Percentiles rank a stretch among this genome's conserved stretches.
phyloP scores from a whole-genome alignment of 2,797 vertebrate species.

The Microcaecilia unicolor region DNA sequence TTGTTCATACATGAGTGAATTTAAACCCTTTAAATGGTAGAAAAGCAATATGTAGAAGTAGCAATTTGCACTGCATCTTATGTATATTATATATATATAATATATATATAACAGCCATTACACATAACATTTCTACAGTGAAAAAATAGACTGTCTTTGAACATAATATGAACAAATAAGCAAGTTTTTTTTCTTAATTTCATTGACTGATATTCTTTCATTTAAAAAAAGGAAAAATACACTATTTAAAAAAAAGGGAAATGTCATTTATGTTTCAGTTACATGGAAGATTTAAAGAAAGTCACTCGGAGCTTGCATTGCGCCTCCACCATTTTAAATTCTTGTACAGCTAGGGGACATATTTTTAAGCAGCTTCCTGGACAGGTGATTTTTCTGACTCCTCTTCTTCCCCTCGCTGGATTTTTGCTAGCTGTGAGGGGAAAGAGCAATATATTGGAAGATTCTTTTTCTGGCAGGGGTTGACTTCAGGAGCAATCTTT shows the following conservation, averaged over 20 bases:
- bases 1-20: constrained; percentile 25
- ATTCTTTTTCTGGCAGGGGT: too few species aligned
- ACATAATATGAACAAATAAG: constrained; percentile 88
- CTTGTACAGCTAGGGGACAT: constrained; percentile 7
- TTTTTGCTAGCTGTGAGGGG: too few species aligned
- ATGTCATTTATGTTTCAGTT: constrained; percentile 51
- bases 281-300: constrained; percentile 47
- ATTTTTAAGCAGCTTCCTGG: too few species aligned
- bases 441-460: too few species aligned
- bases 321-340: constrained; percentile 12
- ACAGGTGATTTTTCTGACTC: too few species aligned
- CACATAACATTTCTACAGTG: constrained; percentile 78
- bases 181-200: constrained; percentile 46
- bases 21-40: constrained; percentile 38
- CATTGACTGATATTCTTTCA: constrained; percentile 48
- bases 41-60: constrained; percentile 37
- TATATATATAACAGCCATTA: constrained; percentile 65
- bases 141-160: constrained; percentile 95
- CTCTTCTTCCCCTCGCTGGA: too few species aligned
- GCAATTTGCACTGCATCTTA: constrained; percentile 18
- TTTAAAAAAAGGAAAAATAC: constrained; percentile 61
- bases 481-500: too few species aligned
- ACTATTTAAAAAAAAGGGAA: constrained; percentile 71
- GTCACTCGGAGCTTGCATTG: constrained; percentile 27
- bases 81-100: too few species aligned